Base-by-base conservation (phyloP, 2,888 invertebrate genomes). In the Aphidoletes aphidimyza region DNA sequence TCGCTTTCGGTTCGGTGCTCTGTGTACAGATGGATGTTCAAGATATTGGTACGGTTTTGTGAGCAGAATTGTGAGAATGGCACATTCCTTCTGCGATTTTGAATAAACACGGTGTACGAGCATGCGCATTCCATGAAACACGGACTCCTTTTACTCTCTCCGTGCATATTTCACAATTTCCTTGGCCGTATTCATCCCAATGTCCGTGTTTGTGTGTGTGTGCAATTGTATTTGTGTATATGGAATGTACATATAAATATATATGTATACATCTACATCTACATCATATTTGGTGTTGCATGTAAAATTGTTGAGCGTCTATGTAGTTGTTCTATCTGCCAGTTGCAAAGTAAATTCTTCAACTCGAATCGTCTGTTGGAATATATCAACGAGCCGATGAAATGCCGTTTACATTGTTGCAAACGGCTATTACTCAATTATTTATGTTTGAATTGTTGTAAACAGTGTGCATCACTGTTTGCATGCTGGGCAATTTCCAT, bases 341-440 rank as follows among this genome's bases (percentile, higher is more conserved):
- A 69, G 34, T 30, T 30, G 69, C 69, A 69, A n/a, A 69, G 69
- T 69, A 30, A 54, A 54, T 14, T 42, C 30, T 69, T 69, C 69
- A 30, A 11, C 17, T 14, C 14, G 30, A 30, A n/a, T n/a, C n/a
- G n/a, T n/a, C 34, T 30, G 69, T 69, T 26, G 26, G 22, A 22
- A 54, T 26, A 54, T 54, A n/a, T 54, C 54, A 22, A 26, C 54
- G 69, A 30, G 14, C 8, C 54, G 69, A 69, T 69, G 69, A 69
- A 69, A 69, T 69, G 69, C 69, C 34, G 69, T 69, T 69, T 69
- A 30, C 30, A 11, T 69, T 69, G 30, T 69, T 69, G n/a, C 30
- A 69, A 69, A 69, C 69, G n/a, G 42, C 69, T 69, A 69, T 69
- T 69, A 30, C 69, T 69, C 69, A 69, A 69, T 69, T 69, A 69